Conservation (phyloP, 2,113 vertebrate genomes). For the Typhlomys cinereus region DNA sequence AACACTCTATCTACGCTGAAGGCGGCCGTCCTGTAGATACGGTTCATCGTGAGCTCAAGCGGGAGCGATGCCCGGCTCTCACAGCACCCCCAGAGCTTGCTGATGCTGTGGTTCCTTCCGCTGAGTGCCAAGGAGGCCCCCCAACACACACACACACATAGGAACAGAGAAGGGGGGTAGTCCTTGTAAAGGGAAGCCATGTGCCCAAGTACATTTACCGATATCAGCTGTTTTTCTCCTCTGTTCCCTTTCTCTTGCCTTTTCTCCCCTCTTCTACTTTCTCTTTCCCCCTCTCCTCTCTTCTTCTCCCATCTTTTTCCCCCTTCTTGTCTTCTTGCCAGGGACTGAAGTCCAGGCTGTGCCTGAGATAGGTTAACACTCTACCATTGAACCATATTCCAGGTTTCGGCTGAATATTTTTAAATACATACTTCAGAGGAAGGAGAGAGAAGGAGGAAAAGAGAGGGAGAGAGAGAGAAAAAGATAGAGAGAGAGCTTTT, state of each 20-base stretch:
- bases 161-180: neutral
- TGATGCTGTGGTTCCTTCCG: neutral
- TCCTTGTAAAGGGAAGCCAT: fast-evolving
- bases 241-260: too few relatives aligned
- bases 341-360: neutral
- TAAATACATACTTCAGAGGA: neutral
- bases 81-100: neutral
- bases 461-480: neutral
- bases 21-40: neutral
- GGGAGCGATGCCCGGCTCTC: neutral
- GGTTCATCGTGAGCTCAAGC: too few relatives aligned
- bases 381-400: neutral
- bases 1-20: neutral
- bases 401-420: neutral
- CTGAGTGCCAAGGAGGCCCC: neutral
- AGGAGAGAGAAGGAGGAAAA: neutral
- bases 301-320: neutral
- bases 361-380: neutral
- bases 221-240: neutral
- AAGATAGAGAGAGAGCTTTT: neutral
- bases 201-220: neutral
- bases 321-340: neutral
- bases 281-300: too few relatives aligned
- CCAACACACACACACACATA: neutral
- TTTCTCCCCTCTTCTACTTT: too few relatives aligned